A percentile compares a stretch with the other conserved stretches of the same genome.
Conservation (phyloP, 37 sponge, comb jelly and placozoan species). For the Spongilla lacustris region DNA sequence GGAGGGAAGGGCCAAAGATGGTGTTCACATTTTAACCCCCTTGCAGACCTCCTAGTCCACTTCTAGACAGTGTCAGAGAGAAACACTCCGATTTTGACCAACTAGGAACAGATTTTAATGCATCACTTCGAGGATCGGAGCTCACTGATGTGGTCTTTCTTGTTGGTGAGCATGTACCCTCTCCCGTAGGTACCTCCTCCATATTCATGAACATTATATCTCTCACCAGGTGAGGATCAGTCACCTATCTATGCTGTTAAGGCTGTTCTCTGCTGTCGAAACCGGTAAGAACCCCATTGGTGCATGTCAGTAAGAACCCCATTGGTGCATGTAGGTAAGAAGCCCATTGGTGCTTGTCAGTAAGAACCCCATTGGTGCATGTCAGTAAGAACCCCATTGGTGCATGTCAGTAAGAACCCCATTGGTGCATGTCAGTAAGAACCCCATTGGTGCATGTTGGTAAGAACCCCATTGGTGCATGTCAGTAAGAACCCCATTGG, state of each 20-base stretch:
- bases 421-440: too few species aligned
- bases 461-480: too few species aligned
- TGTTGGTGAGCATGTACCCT: slow-evolving; percentile 71
- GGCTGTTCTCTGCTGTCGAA: slow-evolving; percentile 83
- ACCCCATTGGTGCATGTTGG: not conserved
- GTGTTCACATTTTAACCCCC: not conserved
- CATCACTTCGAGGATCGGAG: slow-evolving; percentile 63
- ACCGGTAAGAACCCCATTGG: slow-evolving; percentile 53
- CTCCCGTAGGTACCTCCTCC: too few species aligned
- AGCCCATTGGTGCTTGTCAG: not conserved
- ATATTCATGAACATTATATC: not conserved
- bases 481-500: slow-evolving; percentile 47
- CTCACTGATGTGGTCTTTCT: slow-evolving; percentile 84
- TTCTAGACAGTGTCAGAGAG: slow-evolving; percentile 73
- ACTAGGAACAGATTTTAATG: slow-evolving; percentile 82
- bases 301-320: not conserved
- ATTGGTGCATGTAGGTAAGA: slow-evolving; percentile 37
- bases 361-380: too few species aligned
- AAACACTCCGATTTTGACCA: slow-evolving; percentile 80
- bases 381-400: slow-evolving; percentile 47
- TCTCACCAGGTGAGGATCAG: slow-evolving; percentile 32
- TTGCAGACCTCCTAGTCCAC: slow-evolving; percentile 76
- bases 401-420: not conserved
- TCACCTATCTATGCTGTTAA: slow-evolving; percentile 81
- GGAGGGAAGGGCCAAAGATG: not conserved